Evolutionary conservation across 2,113 vertebrate genomes (phyloP).

Genomic region (Cryptoleucopteryx plumbea): DNA sequence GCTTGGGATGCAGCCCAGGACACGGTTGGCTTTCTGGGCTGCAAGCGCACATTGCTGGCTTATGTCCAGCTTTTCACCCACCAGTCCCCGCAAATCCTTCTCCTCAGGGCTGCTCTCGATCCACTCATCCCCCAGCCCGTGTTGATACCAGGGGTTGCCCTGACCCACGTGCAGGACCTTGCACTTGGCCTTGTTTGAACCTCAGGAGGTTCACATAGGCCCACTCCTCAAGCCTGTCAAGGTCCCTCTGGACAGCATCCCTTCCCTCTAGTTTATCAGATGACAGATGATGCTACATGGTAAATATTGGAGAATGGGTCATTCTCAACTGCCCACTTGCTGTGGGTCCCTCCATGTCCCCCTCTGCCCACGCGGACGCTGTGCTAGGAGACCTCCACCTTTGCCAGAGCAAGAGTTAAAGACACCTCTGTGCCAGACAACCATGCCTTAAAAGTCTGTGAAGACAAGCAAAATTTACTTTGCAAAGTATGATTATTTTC

Average conservation of each 20-base stretch:
- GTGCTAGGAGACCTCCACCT: neutral
- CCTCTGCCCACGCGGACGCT: accelerated
- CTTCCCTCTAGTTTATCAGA: neutral
- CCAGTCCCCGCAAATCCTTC: neutral
- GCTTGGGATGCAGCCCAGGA: neutral
- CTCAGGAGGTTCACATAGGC: accelerated
- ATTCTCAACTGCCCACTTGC: neutral
- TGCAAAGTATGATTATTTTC: neutral
- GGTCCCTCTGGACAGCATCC: neutral
- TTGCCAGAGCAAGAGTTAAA: neutral
- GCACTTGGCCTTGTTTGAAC: neutral
- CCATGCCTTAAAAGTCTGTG: neutral
- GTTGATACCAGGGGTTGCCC: accelerated
- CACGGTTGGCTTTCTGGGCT: accelerated
- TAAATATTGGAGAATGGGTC: neutral
- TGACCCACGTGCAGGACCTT: neutral
- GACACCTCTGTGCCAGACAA: neutral
- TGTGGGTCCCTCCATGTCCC: neutral
- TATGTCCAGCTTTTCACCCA: accelerated
- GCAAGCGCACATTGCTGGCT: accelerated
- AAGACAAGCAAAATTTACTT: neutral
- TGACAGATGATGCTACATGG: neutral
- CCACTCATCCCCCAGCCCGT: neutral
- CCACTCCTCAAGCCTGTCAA: neutral
- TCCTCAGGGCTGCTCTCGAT: neutral